phyloP scores from a whole-genome alignment of 2,113 vertebrate species.

The Nothoprocta perdicaria region DNA sequence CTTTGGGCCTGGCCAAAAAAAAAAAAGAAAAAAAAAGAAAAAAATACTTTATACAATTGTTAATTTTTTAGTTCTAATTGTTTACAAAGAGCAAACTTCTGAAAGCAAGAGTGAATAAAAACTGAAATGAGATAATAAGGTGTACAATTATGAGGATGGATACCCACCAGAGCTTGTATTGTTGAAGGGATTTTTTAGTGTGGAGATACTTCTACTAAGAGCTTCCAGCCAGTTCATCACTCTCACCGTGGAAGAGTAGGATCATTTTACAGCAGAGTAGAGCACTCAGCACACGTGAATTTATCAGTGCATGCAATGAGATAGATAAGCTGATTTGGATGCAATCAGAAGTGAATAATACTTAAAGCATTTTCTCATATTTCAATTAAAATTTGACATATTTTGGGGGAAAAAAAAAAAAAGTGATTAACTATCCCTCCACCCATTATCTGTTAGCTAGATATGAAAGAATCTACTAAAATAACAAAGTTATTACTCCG shows the following conservation, averaged over 20 bases:
- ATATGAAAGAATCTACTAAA: not conserved
- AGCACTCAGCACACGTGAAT: rapidly evolving
- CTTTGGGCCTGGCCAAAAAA: not conserved
- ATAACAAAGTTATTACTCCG: not conserved
- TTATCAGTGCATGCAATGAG: not conserved
- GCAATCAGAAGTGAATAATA: not conserved
- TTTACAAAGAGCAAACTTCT: not conserved
- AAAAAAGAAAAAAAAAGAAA: too few species aligned
- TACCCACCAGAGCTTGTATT: not conserved
- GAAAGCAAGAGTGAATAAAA: not conserved
- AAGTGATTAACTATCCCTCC: not conserved
- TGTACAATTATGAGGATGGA: not conserved
- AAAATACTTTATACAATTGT: not conserved
- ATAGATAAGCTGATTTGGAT: not conserved
- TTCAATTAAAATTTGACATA: not conserved
- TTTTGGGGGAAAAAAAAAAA: not conserved
- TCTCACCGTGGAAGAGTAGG: not conserved
- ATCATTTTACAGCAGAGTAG: not conserved
- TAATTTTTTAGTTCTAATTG: not conserved
- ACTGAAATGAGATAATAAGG: rapidly evolving
- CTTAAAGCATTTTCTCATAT: not conserved
- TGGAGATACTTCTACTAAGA: rapidly evolving
- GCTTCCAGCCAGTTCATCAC: not conserved
- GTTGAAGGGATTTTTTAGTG: not conserved
- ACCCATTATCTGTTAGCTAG: not conserved